Evolutionary conservation across 2,113 vertebrate species (phyloP), one percentile per base, ranked within the genome.

Genomic region (Lipophrys pholis): DNA sequence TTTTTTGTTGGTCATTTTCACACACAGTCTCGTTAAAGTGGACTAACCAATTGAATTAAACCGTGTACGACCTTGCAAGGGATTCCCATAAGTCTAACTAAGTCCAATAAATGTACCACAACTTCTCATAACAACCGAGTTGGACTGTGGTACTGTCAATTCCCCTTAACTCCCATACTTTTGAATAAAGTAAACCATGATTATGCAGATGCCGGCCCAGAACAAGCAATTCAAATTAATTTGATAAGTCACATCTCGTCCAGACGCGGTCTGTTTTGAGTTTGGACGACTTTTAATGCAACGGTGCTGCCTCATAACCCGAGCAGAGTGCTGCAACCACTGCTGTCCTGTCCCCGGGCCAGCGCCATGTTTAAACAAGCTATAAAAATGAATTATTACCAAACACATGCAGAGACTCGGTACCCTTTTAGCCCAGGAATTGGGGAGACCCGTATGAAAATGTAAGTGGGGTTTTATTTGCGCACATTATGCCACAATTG

Each of bases 321-420:
- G 58, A 76, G 53, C 89, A 82, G 89, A 86, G 94, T 90, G 90
- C 78, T 84, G 40, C 55, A 60, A 53, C 69, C 48, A n/a, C 40
- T 50, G 49, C 49, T 50, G 46, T 30, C 21, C 21, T 30, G 21
- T 30, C 21, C 21, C 21, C 21, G 21, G 21, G 21, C 21, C 21
- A 30, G 21, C 21, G 21, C 21, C 21, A 2, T 93, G 94, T 96
- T 96, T 95, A 95, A 96, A 95, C 93, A 95, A 88, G 95, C 96
- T 94, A 96, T 98, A 97, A 98, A 98, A 96, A 96, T 97, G 95
- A 99, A 94, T 97, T 96, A 98, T 96, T 94, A 92, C 95, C 95
- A 91, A 95, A 94, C 93, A 93, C 94, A 94, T 91, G 95, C 94
- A 93, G 92, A 92, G 93, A 94, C 94, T 94, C 93, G 85, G 93